Evolutionary conservation across 1,140 invertebrate genomes (phyloP), one percentile per base, ranked within the genome.

Genomic region (Papilio helenus): DNA sequence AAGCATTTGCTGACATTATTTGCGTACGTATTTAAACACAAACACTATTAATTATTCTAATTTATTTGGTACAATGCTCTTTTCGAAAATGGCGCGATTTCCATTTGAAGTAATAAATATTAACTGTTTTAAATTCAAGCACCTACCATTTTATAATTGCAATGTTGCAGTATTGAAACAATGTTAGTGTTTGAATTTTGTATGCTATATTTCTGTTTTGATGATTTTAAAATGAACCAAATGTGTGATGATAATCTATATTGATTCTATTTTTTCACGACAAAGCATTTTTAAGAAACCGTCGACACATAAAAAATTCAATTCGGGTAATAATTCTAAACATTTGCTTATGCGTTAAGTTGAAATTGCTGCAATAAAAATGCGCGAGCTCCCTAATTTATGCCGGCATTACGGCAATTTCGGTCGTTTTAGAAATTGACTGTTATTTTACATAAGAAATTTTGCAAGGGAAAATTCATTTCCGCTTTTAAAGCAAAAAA

Each of bases 271-370:
- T 34, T 68, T 65, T 68, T 29, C 12, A 68, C 26, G 12, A 34
- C 61, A 34, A 14, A 29, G 61, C 7, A 23, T 58, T 68, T 68
- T 34, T 68, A 68, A 29, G 61, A 29, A 14, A 68, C 61, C 61
- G 16, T 68, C 61, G 12, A 18, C 26, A 16, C 61, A 68, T 68
- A 68, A 68, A 68, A 65, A 68, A 68, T 68, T 39, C 18, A 44
- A 72, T 42, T 72, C 18, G n/a, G 18, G 71, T 39, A n/a, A 73
- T 73, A 73, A 73, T 46, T 73, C 72, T 42, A 42, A 73, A 73
- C 44, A 74, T 74, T 74, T 74, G 72, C 72, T 74, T 74, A 44
- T 74, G 72, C 72, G 72, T 74, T 74, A 74, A 74, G 72, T 74
- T 49, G 44, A 74, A 74, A 74, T 74, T 74, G 72, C 72, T 74